Conservation (phyloP, 2,113 vertebrate genomes). For the Hemibagrus wyckioides region DNA sequence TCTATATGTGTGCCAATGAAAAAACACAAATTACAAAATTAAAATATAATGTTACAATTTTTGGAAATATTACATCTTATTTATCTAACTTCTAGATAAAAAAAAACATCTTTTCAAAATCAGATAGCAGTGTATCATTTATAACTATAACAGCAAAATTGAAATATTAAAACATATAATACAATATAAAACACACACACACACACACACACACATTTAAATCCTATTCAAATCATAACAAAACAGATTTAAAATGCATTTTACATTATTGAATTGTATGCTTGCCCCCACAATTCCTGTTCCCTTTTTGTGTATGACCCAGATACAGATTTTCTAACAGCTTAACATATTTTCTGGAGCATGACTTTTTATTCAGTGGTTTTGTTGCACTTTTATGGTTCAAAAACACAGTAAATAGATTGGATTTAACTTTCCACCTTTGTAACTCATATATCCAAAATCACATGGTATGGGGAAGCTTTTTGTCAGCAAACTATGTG, state of each 20-base stretch:
- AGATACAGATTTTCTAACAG: background rate
- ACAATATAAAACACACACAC: no score
- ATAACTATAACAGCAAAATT: background rate
- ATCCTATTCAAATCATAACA: background rate
- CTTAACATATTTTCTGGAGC: background rate
- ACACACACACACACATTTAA: background rate
- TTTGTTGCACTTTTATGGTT: background rate
- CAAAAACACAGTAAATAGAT: background rate
- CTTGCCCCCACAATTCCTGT: background rate
- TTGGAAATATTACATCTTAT: background rate
- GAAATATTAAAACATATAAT: background rate
- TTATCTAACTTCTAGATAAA: background rate
- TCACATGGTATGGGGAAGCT: slow-evolving; percentile 43
- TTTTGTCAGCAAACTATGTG: slow-evolving; percentile 45
- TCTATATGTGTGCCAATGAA: background rate
- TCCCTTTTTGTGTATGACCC: background rate
- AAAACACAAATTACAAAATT: background rate
- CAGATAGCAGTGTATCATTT: background rate
- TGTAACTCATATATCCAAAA: slow-evolving; percentile 14
- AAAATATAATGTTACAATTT: background rate
- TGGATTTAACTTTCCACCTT: background rate
- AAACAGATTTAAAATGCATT: background rate
- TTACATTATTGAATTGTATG: background rate
- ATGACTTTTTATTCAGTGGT: background rate
- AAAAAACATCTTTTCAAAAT: background rate